These are phyloP conservation scores for Coryphaenoides rupestris DNA, from an alignment of 2,113 vertebrate genomes.

Conservation along the genomic window DNA sequence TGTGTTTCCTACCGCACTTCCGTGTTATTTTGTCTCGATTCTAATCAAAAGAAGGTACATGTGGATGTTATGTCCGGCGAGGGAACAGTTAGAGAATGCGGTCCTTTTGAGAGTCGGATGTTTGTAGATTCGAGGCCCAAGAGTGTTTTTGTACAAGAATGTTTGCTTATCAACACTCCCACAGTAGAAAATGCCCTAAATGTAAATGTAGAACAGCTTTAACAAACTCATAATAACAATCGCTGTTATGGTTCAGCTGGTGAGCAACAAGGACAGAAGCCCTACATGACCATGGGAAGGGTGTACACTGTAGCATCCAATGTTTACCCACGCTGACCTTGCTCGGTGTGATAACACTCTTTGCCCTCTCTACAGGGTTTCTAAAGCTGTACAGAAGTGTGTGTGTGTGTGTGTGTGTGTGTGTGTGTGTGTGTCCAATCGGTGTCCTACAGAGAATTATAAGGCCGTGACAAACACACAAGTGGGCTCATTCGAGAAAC, in stretches of 20 bases:
- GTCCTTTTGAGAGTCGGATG: background rate
- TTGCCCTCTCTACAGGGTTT: constrained; percentile 38
- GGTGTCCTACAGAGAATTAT: constrained; percentile 23
- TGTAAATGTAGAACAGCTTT: too few relatives aligned
- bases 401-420: too few relatives aligned
- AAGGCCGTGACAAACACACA: constrained; percentile 1
- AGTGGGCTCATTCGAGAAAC: background rate
- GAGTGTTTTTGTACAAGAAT: too few relatives aligned
- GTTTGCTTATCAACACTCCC: too few relatives aligned
- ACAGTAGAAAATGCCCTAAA: too few relatives aligned
- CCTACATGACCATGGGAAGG: too few relatives aligned
- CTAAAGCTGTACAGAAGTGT: background rate
- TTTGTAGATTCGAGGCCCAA: too few relatives aligned
- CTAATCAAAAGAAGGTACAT: background rate
- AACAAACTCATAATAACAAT: too few relatives aligned
- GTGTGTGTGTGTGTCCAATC: too few relatives aligned
- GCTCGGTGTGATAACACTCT: constrained; percentile 56
- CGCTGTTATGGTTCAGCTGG: too few relatives aligned
- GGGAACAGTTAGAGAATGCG: constrained; percentile 33
- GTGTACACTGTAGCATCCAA: background rate
- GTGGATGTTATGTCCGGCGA: background rate
- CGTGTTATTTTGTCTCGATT: too few relatives aligned
- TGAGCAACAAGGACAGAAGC: too few relatives aligned
- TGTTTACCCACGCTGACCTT: constrained; percentile 62
- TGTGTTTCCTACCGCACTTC: background rate